These are phyloP conservation scores for Chesias legatella DNA, from an alignment of 2,888 invertebrate genomes.

Conservation along the genomic window DNA sequence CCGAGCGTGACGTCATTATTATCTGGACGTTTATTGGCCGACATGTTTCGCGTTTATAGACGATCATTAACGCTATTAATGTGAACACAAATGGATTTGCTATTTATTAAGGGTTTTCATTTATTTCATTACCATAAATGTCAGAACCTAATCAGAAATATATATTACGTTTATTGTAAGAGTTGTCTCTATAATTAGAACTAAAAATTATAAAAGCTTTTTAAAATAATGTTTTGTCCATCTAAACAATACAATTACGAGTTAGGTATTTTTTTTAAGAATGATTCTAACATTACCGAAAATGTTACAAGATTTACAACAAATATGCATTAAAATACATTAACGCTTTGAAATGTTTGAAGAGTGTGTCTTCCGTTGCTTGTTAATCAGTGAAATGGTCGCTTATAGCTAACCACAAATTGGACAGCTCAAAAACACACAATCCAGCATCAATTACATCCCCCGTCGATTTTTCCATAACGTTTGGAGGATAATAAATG, in stretches of 20 bases:
- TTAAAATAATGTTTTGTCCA: too few relatives aligned
- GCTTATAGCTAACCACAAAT: conserved; percentile 7
- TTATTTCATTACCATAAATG: conserved; percentile 1
- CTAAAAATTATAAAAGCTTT: too few relatives aligned
- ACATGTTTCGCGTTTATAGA: conserved; percentile 42
- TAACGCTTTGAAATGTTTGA: too few relatives aligned
- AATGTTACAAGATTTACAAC: too few relatives aligned
- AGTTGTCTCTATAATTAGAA: too few relatives aligned
- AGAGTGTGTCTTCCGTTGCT: background rate
- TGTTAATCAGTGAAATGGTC: conserved; percentile 9
- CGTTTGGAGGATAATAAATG: conserved; percentile 44
- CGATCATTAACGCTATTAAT: conserved; percentile 30
- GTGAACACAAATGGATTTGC: conserved; percentile 14
- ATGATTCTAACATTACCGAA: too few relatives aligned
- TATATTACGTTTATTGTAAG: too few relatives aligned
- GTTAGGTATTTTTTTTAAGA: too few relatives aligned
- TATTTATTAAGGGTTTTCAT: conserved; percentile 15
- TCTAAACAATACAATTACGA: too few relatives aligned
- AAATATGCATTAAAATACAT: too few relatives aligned
- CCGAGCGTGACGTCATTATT: conserved; percentile 56
- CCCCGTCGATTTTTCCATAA: conserved; percentile 67
- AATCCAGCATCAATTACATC: conserved; percentile 59
- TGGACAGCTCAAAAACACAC: conserved; percentile 33
- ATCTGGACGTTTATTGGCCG: conserved; percentile 45
- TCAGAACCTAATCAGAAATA: too few relatives aligned